A percentile compares a stretch with the other conserved stretches of the same genome.
Conservation (phyloP, 2,113 vertebrate genomes). For the Thomomys bottae region DNA sequence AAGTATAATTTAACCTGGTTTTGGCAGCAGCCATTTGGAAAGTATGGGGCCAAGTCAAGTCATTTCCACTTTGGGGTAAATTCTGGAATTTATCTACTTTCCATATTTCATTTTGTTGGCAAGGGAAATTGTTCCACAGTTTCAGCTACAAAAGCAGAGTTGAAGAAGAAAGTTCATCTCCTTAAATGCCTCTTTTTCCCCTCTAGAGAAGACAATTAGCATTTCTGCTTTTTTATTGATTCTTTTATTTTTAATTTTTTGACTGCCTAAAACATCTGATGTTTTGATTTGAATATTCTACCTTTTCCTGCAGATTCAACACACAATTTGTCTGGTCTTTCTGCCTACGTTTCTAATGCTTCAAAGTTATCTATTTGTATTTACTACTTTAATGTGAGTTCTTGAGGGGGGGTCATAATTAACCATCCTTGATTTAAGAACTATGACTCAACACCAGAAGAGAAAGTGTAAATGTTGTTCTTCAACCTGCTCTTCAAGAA, state of each 20-base stretch:
- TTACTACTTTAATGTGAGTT: neutral
- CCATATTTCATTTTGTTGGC: constrained; percentile 4
- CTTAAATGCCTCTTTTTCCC: neutral
- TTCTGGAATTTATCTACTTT: neutral
- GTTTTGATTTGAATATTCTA: neutral
- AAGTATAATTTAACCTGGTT: no score
- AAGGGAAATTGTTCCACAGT: constrained; percentile 15
- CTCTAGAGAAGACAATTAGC: neutral
- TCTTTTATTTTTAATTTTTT: neutral
- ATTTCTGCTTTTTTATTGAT: neutral
- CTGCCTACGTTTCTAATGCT: neutral
- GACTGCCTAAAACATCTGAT: neutral
- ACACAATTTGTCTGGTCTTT: neutral
- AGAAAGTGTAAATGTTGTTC: neutral
- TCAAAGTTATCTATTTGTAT: neutral
- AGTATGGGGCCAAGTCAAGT: no score
- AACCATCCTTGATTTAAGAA: neutral
- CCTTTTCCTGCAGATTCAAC: neutral
- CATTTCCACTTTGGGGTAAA: neutral
- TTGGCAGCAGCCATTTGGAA: no score
- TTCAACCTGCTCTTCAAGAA: neutral
- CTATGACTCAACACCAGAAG: neutral
- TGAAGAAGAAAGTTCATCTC: neutral
- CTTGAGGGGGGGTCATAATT: neutral
- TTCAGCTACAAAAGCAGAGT: neutral